Base-by-base conservation (phyloP, 2,797 vertebrate species). In the Rhinatrema bivittatum region DNA sequence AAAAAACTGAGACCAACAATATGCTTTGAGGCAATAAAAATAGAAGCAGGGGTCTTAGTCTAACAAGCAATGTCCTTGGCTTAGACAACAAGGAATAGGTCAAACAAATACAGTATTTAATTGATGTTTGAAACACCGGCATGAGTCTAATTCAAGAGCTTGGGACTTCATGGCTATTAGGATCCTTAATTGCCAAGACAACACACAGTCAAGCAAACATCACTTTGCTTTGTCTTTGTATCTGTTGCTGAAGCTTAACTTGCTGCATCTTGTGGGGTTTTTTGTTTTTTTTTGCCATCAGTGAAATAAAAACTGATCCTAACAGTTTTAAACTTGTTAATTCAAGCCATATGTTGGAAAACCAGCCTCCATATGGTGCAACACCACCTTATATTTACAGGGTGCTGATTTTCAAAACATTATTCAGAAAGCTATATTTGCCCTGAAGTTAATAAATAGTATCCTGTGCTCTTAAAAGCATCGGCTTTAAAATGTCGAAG, bases 271-370 rank as follows among this genome's bases (percentile, higher is more conserved):
- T 75, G 59, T 62, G 63, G 55, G n/a, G n/a, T n/a, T n/a, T n/a
- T n/a, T n/a, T n/a, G n/a, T n/a, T n/a, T n/a, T n/a, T n/a, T 51
- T 65, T 70, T 67, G 16, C 45, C 61, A 78, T 74, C 67, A 66
- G 76, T 76, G 74, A 79, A 78, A 82, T 77, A 85, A 79, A 84
- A 86, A 84, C 78, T 83, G 82, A 84, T 84, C 81, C 70, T 85
- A 78, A 82, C 82, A 86, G 84, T 84, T 85, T 85, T 70, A 81
- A 83, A 85, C 74, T 85, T 84, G 79, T 83, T 84, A 85, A 84
- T 82, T 81, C 78, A 74, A 82, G 74, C 81, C 79, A 82, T 83
- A 84, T 86, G 84, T 72, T 74, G 79, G 74, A 75, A 50, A 80
- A 42, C 57, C 69, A 63, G 68, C 38, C 74, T 82, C 80, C 82